A percentile compares a stretch with the other conserved stretches of the same genome.
These are phyloP conservation scores for Drosophila pruinosa DNA, from an alignment of 1,140 invertebrate genomes.

Conservation along the genomic window DNA sequence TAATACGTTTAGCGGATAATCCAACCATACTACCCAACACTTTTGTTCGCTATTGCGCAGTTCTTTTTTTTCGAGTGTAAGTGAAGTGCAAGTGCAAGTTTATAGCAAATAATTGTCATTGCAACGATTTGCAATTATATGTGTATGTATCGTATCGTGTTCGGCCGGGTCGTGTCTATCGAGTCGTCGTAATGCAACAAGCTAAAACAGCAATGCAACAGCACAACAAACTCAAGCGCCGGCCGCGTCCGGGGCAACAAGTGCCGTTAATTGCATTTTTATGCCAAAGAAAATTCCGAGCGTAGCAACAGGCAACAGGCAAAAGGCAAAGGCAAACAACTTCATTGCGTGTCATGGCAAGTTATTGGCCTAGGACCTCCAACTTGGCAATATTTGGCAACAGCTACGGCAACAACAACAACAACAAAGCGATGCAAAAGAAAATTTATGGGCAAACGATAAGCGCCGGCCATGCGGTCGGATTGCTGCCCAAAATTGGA, in stretches of 20 bases:
- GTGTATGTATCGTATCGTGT: conserved; percentile 2
- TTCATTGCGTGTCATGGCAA: conserved; percentile 71
- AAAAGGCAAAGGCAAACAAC: conserved; percentile 55
- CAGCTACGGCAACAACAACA: conserved; percentile 24
- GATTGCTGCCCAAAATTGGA: conserved; percentile 72
- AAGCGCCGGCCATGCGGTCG: conserved; percentile 58
- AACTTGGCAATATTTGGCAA: conserved; percentile 54
- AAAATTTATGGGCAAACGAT: conserved; percentile 75
- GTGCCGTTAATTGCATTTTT: conserved; percentile 76
- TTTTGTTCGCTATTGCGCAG: not conserved
- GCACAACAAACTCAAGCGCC: conserved; percentile 1
- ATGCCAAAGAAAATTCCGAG: conserved; percentile 46
- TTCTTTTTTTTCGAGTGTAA: not conserved
- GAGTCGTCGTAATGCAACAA: not conserved
- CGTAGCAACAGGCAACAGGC: conserved; percentile 7
- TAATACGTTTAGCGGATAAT: not conserved
- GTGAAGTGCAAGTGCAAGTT: not conserved
- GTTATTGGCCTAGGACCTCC: conserved; percentile 66
- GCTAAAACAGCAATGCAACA: conserved; percentile 4
- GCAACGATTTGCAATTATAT: not conserved
- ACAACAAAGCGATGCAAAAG: not conserved
- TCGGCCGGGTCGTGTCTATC: conserved; percentile 1
- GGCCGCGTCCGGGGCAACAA: conserved; percentile 39
- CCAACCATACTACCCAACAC: conserved; percentile 12
- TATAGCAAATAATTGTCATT: not conserved